These are phyloP conservation scores for Forbesichthys papilliferus DNA, from an alignment of 2,113 vertebrate species.

Conservation along the genomic window DNA sequence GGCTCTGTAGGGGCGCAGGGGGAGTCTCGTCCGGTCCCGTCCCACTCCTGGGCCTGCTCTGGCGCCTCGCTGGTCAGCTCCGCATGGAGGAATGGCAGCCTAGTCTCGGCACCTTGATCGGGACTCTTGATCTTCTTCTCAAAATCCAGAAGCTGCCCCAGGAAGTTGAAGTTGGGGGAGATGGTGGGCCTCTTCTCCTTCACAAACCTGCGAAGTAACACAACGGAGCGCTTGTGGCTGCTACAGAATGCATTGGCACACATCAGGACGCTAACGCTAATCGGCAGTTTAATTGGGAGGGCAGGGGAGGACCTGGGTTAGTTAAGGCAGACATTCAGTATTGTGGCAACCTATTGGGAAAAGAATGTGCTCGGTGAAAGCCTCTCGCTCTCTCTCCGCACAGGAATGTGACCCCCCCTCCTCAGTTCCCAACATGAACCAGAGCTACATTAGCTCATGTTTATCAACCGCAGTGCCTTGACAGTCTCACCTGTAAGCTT, in stretches of 20 bases:
- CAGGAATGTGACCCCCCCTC: background rate
- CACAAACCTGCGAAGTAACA: constrained; percentile 72
- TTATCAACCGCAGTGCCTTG: background rate
- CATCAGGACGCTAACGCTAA: constrained; percentile 6
- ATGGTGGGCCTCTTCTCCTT: constrained; percentile 83
- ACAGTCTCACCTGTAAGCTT: constrained; percentile 81
- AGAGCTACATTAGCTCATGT: background rate
- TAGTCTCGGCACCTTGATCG: constrained; percentile 33
- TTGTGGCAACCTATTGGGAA: background rate
- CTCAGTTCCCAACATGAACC: background rate
- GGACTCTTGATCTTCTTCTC: constrained; percentile 90
- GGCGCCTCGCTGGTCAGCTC: constrained; percentile 5
- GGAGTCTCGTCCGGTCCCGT: background rate
- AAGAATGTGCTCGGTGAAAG: constrained; percentile 16
- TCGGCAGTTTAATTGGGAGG: constrained; percentile 26
- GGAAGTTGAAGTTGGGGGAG: constrained; percentile 84
- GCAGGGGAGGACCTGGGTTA: constrained; percentile 18
- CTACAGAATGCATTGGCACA: constrained; percentile 19
- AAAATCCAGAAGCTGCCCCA: constrained; percentile 88
- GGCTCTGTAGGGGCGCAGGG: constrained; percentile 33
- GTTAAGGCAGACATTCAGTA: constrained; percentile 16
- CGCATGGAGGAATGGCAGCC: constrained; percentile 22
- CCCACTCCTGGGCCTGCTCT: background rate
- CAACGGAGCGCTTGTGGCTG: background rate
- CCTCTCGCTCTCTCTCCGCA: background rate